Conservation (phyloP, 2,797 vertebrate genomes). For the Holocentrus rufus region DNA sequence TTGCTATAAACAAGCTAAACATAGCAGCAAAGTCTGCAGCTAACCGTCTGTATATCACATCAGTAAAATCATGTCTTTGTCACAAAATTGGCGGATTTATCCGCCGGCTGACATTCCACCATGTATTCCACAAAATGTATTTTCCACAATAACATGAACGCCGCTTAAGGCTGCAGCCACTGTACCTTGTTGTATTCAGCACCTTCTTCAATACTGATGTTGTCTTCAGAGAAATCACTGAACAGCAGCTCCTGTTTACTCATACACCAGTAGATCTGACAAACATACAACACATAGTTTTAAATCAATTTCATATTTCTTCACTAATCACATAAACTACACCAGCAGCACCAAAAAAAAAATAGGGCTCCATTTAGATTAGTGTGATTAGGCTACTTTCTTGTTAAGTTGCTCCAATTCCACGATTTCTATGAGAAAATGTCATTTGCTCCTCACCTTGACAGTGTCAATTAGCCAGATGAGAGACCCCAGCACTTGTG, state of each 20-base stretch:
- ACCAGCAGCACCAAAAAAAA: neutral
- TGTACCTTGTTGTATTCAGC: constrained; percentile 90
- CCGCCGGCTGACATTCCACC: too few relatives aligned
- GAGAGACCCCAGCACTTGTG: constrained; percentile 92
- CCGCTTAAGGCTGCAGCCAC: constrained; percentile 32
- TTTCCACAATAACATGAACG: too few relatives aligned
- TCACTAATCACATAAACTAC: neutral
- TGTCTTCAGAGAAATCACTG: constrained; percentile 84
- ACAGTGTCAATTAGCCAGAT: constrained; percentile 94
- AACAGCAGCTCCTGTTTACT: constrained; percentile 85
- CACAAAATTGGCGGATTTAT: too few relatives aligned
- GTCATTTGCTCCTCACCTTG: constrained; percentile 82
- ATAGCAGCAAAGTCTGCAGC: too few relatives aligned
- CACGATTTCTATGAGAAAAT: neutral
- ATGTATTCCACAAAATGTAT: too few relatives aligned
- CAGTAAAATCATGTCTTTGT: too few relatives aligned
- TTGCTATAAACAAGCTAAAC: too few relatives aligned
- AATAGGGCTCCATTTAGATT: neutral
- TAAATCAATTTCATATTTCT: neutral
- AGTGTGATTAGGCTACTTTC: neutral
- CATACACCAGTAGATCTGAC: constrained; percentile 72
- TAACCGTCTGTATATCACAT: too few relatives aligned
- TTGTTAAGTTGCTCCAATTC: neutral
- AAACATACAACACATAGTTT: constrained; percentile 30
- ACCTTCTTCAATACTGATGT: constrained; percentile 86